phyloP scores from a whole-genome alignment of 2,888 invertebrate genomes.

The Odontocerum albicorne region DNA sequence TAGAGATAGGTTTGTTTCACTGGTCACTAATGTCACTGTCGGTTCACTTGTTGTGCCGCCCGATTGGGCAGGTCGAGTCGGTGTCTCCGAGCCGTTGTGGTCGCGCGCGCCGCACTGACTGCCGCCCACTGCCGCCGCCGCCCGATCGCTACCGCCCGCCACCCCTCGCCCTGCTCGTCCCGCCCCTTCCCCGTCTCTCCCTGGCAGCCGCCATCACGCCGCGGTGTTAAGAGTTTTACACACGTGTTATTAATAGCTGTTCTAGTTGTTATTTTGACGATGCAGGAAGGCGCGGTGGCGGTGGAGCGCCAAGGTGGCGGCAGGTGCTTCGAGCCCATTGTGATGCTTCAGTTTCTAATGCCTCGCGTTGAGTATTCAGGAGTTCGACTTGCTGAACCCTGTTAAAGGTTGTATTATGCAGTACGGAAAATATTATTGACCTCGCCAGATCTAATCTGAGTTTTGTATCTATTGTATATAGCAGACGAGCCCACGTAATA shows the following conservation, averaged over 20 bases:
- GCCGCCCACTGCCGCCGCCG: constrained; percentile 20
- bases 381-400: too few relatives aligned
- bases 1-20: too few relatives aligned
- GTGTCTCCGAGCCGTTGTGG: constrained; percentile 1
- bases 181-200: constrained; percentile 40
- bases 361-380: too few relatives aligned
- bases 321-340: constrained; percentile 21
- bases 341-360: background rate
- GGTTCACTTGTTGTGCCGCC: too few relatives aligned
- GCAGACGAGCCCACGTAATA: too few relatives aligned
- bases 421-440: too few relatives aligned
- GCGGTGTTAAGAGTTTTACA: constrained; percentile 34
- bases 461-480: too few relatives aligned
- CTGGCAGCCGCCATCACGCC: constrained; percentile 38
- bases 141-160: constrained; percentile 35
- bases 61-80: too few relatives aligned
- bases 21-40: too few relatives aligned
- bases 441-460: too few relatives aligned
- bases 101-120: constrained; percentile 42
- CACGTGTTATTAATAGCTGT: constrained; percentile 36
- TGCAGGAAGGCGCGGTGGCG: constrained; percentile 27
- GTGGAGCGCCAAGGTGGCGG: constrained; percentile 26
- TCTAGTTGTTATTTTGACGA: constrained; percentile 36
- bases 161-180: constrained; percentile 41
- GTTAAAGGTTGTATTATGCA: too few relatives aligned